phyloP scores from a whole-genome alignment of 2,888 invertebrate species.

The Phyllotreta cruciferae region DNA sequence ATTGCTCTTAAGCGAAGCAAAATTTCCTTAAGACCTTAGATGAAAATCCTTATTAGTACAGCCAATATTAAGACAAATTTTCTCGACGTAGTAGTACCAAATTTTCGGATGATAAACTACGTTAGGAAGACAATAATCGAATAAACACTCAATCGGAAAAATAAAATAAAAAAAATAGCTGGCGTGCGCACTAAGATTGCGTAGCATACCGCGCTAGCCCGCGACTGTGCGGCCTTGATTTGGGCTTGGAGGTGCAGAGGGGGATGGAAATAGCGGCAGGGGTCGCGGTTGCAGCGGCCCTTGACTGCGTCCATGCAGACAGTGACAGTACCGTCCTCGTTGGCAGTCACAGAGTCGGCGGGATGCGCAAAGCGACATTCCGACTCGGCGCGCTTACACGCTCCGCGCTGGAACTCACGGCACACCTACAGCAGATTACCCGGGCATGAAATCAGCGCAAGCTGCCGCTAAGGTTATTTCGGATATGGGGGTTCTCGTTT shows the following conservation, averaged over 20 bases:
- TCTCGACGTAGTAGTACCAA: not conserved
- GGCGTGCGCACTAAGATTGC: conserved; percentile 65
- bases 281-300: conserved; percentile 98
- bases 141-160: conserved; percentile 25
- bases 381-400: conserved; percentile 96
- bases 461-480: conserved; percentile 51
- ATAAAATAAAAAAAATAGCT: conserved; percentile 46
- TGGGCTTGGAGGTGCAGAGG: conserved; percentile 99
- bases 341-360: conserved; percentile 94
- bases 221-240: conserved; percentile 97
- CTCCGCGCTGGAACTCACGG: conserved; percentile 98
- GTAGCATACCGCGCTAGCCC: conserved; percentile 87
- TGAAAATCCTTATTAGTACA: not conserved
- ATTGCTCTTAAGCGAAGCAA: not conserved
- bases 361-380: conserved; percentile 99
- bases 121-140: conserved; percentile 4
- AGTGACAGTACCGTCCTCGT: conserved; percentile 98
- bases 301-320: conserved; percentile 99
- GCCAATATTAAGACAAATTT: conserved; percentile 1
- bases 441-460: conserved; percentile 54
- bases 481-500: conserved; percentile 5
- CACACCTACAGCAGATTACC: conserved; percentile 80
- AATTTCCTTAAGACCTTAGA: not conserved
- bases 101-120: not conserved
- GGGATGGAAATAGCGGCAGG: conserved; percentile 99